phyloP scores from a whole-genome alignment of 2,888 invertebrate species.

The Chaetogeoica ovagalla region DNA sequence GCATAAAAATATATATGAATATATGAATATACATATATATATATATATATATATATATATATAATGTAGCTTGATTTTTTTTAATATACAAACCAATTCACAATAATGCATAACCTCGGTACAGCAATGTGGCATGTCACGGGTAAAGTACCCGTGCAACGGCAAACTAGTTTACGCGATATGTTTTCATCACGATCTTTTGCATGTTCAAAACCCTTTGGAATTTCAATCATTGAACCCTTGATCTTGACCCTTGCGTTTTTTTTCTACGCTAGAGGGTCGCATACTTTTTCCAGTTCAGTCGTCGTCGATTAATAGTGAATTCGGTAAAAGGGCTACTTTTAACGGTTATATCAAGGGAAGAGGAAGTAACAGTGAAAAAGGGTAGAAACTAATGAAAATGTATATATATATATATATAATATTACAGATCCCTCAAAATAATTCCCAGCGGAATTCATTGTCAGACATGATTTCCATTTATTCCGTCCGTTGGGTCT shows the following conservation, averaged over 20 bases:
- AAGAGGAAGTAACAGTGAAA: not conserved
- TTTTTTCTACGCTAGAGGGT: conserved; percentile 8
- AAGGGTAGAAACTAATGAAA: conserved; percentile 4
- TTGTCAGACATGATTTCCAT: conserved; percentile 36
- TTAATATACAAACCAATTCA: conserved; percentile 14
- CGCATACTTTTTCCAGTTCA: conserved; percentile 40
- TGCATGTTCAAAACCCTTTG: conserved; percentile 38
- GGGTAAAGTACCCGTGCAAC: not conserved
- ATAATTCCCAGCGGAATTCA: conserved; percentile 38
- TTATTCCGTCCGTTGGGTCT: conserved; percentile 26
- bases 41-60: not conserved
- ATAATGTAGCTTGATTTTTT: not conserved
- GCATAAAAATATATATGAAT: not conserved
- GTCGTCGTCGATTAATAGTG: conserved; percentile 29
- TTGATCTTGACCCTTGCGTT: conserved; percentile 24
- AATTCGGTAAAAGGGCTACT: conserved; percentile 37
- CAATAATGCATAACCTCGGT: conserved; percentile 12
- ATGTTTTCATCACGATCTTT: conserved; percentile 33
- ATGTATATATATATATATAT: conserved; percentile 13
- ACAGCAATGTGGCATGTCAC: not conserved
- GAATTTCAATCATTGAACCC: conserved; percentile 27
- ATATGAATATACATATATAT: not conserved
- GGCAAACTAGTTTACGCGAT: not conserved
- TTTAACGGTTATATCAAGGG: conserved; percentile 28
- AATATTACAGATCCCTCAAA: conserved; percentile 2